Evolutionary conservation across 2,113 vertebrate species (phyloP).

Genomic region (Chaetodon auriga): DNA sequence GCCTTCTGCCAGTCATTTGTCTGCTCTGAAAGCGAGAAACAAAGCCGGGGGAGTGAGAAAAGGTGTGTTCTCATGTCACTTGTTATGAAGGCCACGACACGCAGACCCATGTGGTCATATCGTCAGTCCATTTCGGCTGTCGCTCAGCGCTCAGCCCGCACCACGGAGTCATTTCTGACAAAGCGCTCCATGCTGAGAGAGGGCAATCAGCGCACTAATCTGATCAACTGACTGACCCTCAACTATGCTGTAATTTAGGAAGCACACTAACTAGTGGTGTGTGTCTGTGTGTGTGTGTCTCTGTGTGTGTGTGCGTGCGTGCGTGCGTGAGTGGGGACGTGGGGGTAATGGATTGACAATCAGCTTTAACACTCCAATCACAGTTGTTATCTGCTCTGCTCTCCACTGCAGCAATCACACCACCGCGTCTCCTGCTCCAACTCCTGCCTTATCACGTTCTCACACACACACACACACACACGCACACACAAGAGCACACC

Average conservation of each 20-base stretch:
- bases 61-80: constrained; percentile 3
- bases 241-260: constrained; percentile 64
- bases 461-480: not conserved
- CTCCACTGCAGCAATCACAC: constrained; percentile 68
- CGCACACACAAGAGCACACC: not conserved
- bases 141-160: constrained; percentile 33
- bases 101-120: not conserved
- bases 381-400: constrained; percentile 59
- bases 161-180: constrained; percentile 58
- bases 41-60: not conserved
- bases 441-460: constrained; percentile 39
- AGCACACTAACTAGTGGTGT: constrained; percentile 49
- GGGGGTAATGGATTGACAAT: constrained; percentile 69
- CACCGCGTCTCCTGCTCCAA: constrained; percentile 37
- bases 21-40: constrained; percentile 81
- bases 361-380: constrained; percentile 79
- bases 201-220: constrained; percentile 80
- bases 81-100: not conserved
- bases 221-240: constrained; percentile 70
- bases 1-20: constrained; percentile 89
- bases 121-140: not conserved
- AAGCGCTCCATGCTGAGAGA: constrained; percentile 68
- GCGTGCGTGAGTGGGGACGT: not conserved
- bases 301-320: constrained; percentile 2
- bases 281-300: constrained; percentile 24